Base-by-base conservation (phyloP, 2,113 vertebrate species). In the Rhinolophus ferrumequinum region DNA sequence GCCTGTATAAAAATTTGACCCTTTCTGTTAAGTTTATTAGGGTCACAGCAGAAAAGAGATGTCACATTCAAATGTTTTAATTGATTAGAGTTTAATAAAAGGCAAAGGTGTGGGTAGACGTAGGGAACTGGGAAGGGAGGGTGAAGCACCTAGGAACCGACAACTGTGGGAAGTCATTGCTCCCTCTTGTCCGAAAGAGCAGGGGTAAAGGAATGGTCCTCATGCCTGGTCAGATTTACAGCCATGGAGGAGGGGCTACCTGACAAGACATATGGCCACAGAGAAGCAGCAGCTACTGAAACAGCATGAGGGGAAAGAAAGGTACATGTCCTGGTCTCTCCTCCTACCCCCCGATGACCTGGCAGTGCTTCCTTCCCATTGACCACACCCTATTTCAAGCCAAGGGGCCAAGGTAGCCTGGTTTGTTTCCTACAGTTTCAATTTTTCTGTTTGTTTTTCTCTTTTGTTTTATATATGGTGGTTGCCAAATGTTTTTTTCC, bases 391-490 rank as follows among this genome's bases (percentile, higher is more conserved):
- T 47, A 13, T 33, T 35, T 26, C 30, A 38, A 79, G 33, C 38
- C 9, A 14, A 80, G 33, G 54, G 64, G 13, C 30, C 38, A 19
- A 24, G 24, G 5, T 8, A 62, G 16, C 26, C 64, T 54, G 33
- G 12, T 50, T 70, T 67, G 47, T 50, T 92, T 58, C 50, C 22
- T 62, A 15, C 10, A 21, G 18, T 88, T 89, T 94, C 22, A 16
- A 70, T 47, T 90, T 69, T 85, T 62, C 54, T 93, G 18, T 75
- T 92, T 80, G 21, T 11, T 81, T 82, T 87, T 66, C 8, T 85
- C 41, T 88, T 69, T 85, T 47, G 44, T 85, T 64, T 41, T 66
- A 35, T 70, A 7, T 72, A 26, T 50, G 8, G n/a, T 73, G 24
- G 79, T 88, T 67, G 30, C 35, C 2, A 24, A 8, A 90, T 60